Evolutionary conservation across 2,113 vertebrate genomes (phyloP).

Genomic region (Spheniscus mendiculus): DNA sequence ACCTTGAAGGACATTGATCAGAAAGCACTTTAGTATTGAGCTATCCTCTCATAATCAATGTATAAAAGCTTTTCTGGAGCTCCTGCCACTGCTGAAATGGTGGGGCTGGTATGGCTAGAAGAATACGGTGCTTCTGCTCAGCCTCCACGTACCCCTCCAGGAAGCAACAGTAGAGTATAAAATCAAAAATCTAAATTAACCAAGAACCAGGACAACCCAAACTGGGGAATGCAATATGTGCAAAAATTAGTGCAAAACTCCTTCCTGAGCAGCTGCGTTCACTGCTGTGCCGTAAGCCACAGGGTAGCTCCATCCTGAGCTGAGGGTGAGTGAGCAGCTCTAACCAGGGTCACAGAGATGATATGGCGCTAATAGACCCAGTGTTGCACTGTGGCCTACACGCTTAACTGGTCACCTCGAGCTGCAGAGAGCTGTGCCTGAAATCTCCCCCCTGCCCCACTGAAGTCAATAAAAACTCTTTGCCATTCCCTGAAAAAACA

Average conservation of each 20-base stretch:
- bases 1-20: neutral
- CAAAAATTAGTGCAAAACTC: neutral
- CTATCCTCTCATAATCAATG: neutral
- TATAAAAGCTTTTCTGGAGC: neutral
- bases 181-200: neutral
- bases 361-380: fast-evolving
- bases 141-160: neutral
- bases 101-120: neutral
- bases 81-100: neutral
- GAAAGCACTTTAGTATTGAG: neutral
- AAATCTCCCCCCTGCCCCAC: neutral
- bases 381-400: neutral
- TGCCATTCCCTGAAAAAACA: neutral
- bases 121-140: neutral
- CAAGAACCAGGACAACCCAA: neutral
- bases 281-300: neutral
- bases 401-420: neutral
- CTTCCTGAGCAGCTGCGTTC: neutral
- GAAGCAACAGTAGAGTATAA: neutral
- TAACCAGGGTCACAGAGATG: neutral
- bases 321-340: neutral
- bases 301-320: neutral
- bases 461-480: neutral
- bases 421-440: neutral
- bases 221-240: neutral